A percentile compares a stretch with the other conserved stretches of the same genome.
phyloP scores from a whole-genome alignment of 2,888 invertebrate species.

The Phaonia tiefii region DNA sequence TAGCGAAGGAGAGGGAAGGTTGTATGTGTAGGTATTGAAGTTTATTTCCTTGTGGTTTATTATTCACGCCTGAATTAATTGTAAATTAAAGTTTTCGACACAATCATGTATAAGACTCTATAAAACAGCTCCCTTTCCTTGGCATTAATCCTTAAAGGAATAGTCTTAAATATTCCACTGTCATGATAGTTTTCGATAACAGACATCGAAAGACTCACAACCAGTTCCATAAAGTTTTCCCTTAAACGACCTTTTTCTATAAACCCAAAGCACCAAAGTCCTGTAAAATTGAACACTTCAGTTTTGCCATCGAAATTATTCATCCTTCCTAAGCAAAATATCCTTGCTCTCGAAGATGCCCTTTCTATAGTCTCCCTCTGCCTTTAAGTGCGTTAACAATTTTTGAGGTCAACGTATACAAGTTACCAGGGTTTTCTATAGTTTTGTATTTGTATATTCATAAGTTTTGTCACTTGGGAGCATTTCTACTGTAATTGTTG shows the following conservation, averaged over 20 bases:
- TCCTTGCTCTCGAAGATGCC: too few species aligned
- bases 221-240: too few species aligned
- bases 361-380: too few species aligned
- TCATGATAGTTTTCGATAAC: too few species aligned
- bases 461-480: slow-evolving; percentile 63
- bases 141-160: slow-evolving; percentile 1
- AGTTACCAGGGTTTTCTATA: slow-evolving; percentile 71
- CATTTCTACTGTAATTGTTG: slow-evolving; percentile 59
- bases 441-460: slow-evolving; percentile 60
- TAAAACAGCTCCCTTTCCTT: neutral
- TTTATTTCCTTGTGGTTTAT: slow-evolving; percentile 79
- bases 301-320: slow-evolving; percentile 60
- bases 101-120: slow-evolving; percentile 39
- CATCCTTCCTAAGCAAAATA: too few species aligned
- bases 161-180: slow-evolving; percentile 18
- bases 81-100: slow-evolving; percentile 78
- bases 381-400: slow-evolving; percentile 25
- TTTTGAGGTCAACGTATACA: slow-evolving; percentile 78
- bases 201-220: too few species aligned
- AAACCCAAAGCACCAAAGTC: slow-evolving; percentile 39
- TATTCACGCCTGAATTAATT: slow-evolving; percentile 80
- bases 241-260: neutral
- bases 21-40: neutral
- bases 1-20: neutral
- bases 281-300: slow-evolving; percentile 53